phyloP scores from a whole-genome alignment of 2,113 vertebrate genomes.

The Rattus rattus region DNA sequence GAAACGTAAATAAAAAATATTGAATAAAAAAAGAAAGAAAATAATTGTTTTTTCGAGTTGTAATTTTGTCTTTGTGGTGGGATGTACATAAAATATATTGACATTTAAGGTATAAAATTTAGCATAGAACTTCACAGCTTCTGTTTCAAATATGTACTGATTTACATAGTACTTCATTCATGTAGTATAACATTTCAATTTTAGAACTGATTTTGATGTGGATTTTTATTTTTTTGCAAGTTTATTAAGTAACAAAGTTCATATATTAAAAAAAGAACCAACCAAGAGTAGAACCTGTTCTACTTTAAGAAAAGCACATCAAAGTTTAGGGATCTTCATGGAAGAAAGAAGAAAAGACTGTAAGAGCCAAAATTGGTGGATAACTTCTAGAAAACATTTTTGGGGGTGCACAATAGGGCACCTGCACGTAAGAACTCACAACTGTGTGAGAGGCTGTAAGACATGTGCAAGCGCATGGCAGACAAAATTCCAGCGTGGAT shows the following conservation, averaged over 20 bases:
- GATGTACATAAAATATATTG: not conserved
- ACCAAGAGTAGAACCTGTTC: not conserved
- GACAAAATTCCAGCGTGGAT: not conserved
- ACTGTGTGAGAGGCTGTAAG: not conserved
- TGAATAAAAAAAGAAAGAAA: not conserved
- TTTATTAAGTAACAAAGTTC: not conserved
- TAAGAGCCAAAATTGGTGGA: not conserved
- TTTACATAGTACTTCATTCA: not conserved
- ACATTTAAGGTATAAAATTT: not conserved
- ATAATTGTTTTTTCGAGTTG: not conserved
- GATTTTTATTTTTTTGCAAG: not conserved
- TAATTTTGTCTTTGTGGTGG: not conserved
- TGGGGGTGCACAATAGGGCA: not conserved
- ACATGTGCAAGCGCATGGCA: not conserved
- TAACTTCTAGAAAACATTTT: not conserved
- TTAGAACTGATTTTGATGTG: not conserved
- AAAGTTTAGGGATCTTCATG: not conserved
- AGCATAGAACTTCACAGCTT: not conserved
- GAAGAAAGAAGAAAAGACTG: not conserved
- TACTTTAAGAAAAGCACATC: not conserved
- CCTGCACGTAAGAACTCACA: not conserved
- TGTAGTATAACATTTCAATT: not conserved
- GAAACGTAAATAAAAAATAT: too few species aligned
- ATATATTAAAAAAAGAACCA: not conserved
- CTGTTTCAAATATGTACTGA: not conserved